Evolutionary conservation across 2,113 vertebrate genomes (phyloP).

Genomic region (Trogon melanurus): DNA sequence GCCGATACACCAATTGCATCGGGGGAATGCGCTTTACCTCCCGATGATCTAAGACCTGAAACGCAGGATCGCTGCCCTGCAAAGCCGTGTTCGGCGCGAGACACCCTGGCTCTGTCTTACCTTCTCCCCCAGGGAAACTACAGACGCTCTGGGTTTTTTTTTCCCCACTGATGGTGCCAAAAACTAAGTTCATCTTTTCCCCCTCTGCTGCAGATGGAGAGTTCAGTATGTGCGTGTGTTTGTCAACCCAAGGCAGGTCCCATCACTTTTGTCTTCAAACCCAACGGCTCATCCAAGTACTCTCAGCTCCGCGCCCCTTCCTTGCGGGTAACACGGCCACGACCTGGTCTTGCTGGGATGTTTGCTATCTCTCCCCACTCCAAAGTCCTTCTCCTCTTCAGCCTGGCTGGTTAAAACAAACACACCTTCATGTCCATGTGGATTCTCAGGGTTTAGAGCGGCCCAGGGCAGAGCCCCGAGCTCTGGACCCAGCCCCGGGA

Average conservation of each 20-base stretch:
- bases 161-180: neutral
- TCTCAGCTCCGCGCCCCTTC: neutral
- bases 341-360: fast-evolving
- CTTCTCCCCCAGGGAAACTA: neutral
- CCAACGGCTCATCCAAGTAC: neutral
- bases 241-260: neutral
- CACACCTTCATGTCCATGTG: fast-evolving
- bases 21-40: neutral
- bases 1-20: neutral
- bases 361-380: neutral
- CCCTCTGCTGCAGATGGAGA: neutral
- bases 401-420: neutral
- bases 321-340: neutral
- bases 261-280: neutral
- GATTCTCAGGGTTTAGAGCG: neutral
- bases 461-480: neutral
- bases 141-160: neutral
- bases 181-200: neutral
- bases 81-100: fast-evolving
- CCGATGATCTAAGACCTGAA: fast-evolving
- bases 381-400: neutral
- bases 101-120: fast-evolving
- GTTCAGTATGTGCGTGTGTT: neutral
- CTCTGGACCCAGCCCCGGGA: neutral
- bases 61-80: neutral